Evolutionary conservation across 1,140 invertebrate species (phyloP).

Genomic region (Procambarus clarkii): DNA sequence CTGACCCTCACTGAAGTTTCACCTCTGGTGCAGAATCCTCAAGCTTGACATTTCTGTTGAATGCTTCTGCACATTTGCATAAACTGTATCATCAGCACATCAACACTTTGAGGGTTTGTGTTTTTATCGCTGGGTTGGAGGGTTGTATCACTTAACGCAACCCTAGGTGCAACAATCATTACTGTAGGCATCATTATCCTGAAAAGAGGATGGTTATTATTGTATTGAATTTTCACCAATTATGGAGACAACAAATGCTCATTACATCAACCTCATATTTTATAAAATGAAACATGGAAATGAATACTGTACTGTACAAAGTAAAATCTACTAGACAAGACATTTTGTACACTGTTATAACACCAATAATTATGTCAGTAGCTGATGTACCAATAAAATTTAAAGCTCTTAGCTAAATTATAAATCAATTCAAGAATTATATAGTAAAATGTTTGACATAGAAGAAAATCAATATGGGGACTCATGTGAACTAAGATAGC

Average conservation of each 20-base stretch:
- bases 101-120: constrained; percentile 64
- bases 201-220: constrained; percentile 37
- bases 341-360: too few relatives aligned
- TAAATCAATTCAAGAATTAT: background rate
- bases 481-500: background rate
- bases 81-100: constrained; percentile 69
- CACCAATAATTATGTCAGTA: background rate
- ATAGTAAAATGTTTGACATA: too few relatives aligned
- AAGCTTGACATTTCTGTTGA: constrained; percentile 62
- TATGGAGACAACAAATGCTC: background rate
- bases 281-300: background rate
- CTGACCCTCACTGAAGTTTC: constrained; percentile 42
- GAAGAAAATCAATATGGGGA: too few relatives aligned
- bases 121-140: constrained; percentile 55
- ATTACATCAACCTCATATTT: background rate
- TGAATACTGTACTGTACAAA: background rate
- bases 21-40: constrained; percentile 38
- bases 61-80: constrained; percentile 69
- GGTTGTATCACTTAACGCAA: constrained; percentile 33
- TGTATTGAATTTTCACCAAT: background rate
- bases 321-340: background rate
- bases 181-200: constrained; percentile 67
- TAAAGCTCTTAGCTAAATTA: background rate
- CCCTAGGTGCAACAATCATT: constrained; percentile 67
- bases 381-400: background rate